Evolutionary conservation across 2,113 vertebrate species (phyloP).

Genomic region (Caloenas nicobarica): DNA sequence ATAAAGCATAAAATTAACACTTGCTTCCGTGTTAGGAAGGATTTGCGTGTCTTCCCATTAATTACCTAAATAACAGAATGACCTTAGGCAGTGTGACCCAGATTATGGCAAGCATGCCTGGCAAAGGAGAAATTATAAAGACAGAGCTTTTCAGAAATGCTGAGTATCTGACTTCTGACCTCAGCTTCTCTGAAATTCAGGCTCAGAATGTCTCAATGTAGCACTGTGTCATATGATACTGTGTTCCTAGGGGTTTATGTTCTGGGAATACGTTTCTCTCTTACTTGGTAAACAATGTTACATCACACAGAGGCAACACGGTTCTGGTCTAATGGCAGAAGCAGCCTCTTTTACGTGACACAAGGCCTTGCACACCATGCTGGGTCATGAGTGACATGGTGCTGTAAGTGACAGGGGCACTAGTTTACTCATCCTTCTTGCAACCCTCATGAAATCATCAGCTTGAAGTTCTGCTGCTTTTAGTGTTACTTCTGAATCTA

Average conservation of each 20-base stretch:
- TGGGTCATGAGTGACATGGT: background rate
- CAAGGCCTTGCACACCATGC: background rate
- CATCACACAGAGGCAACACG: fast-evolving
- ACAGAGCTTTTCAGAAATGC: background rate
- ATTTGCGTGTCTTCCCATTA: background rate
- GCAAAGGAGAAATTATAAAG: background rate
- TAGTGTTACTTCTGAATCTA: background rate
- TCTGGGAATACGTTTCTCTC: background rate
- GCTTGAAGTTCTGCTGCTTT: background rate
- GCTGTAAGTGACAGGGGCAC: background rate
- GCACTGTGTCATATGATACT: background rate
- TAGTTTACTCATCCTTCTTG: background rate
- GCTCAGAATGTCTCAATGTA: background rate
- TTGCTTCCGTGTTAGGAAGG: background rate
- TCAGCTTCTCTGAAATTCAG: background rate
- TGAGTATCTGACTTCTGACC: background rate
- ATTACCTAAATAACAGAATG: background rate
- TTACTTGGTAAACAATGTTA: background rate
- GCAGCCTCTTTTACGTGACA: background rate
- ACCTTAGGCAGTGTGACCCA: background rate
- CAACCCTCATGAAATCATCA: background rate
- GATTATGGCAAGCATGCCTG: background rate
- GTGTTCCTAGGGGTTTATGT: background rate
- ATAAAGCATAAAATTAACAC: background rate
- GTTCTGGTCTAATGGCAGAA: background rate